phyloP scores from a whole-genome alignment of 2,888 invertebrate genomes.

The Epirrhoe tristata region DNA sequence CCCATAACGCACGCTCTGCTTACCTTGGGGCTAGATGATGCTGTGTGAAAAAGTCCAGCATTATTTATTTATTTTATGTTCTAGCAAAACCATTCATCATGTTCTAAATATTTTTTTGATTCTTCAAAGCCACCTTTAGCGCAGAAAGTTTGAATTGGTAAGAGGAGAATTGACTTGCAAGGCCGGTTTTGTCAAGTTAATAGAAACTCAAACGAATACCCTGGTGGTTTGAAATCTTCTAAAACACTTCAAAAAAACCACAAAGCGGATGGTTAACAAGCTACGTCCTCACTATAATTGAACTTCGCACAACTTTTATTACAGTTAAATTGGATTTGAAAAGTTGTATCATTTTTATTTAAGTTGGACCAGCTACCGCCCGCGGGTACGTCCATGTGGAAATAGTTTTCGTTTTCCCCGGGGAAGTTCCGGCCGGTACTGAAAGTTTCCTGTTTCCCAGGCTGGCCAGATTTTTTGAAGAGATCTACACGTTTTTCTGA shows the following conservation, averaged over 20 bases:
- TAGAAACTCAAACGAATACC: no score
- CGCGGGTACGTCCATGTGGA: slow-evolving; percentile 28
- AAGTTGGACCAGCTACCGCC: slow-evolving; percentile 26
- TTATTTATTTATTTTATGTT: no score
- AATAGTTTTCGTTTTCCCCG: slow-evolving; percentile 30
- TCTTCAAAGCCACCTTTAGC: no score
- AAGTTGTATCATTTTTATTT: slow-evolving; percentile 40
- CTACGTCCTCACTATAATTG: slow-evolving; percentile 33
- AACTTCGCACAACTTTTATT: slow-evolving; percentile 36
- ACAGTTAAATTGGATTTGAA: slow-evolving; percentile 39
- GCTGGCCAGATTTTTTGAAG: neutral
- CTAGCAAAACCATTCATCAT: no score
- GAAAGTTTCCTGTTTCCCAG: slow-evolving; percentile 15
- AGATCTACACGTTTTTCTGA: neutral
- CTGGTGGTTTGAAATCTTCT: neutral
- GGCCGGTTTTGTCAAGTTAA: no score
- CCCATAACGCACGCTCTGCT: no score
- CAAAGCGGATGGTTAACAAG: slow-evolving; percentile 23
- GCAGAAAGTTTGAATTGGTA: no score
- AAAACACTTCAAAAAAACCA: slow-evolving; percentile 3
- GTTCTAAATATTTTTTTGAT: no score
- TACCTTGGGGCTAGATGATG: no score
- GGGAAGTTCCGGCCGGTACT: slow-evolving; percentile 21
- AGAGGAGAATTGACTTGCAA: no score
- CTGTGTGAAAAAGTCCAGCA: no score